Evolutionary conservation across 2,797 vertebrate genomes (phyloP).

Genomic region (Morelia viridis): DNA sequence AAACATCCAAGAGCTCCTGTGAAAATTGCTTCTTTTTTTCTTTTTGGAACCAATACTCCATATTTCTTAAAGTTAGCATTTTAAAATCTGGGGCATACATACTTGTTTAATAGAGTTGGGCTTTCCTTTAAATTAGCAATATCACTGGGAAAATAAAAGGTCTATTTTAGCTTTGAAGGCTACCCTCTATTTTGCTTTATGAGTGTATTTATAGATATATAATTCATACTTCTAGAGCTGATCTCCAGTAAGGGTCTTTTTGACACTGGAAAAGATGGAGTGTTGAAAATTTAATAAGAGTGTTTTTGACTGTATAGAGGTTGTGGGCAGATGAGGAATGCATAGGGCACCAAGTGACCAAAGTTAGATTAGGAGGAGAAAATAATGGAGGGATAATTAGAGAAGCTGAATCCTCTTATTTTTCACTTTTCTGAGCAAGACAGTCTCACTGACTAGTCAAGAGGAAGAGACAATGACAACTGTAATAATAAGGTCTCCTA

Average conservation of each 20-base stretch:
- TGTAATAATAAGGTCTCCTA: constrained; percentile 13
- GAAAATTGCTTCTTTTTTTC: constrained; percentile 30
- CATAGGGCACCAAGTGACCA: constrained; percentile 40
- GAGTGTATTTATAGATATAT: constrained; percentile 75
- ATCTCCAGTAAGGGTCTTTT: constrained; percentile 66
- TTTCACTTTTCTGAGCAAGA: constrained; percentile 48
- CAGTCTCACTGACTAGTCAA: constrained; percentile 25
- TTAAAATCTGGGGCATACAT: constrained; percentile 54
- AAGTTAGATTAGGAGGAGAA: background rate
- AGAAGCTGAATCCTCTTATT: background rate
- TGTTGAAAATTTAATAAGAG: constrained; percentile 72
- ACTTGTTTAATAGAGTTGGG: constrained; percentile 52
- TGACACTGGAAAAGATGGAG: constrained; percentile 66
- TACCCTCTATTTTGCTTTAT: constrained; percentile 70
- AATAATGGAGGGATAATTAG: background rate
- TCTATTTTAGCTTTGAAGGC: constrained; percentile 68
- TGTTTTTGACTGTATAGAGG: constrained; percentile 61
- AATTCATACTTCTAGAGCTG: constrained; percentile 73
- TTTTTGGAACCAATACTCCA: constrained; percentile 33
- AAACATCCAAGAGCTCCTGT: constrained; percentile 7
- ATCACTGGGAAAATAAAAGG: constrained; percentile 67
- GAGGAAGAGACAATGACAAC: background rate
- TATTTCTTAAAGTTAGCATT: constrained; percentile 59
- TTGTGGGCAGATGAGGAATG: constrained; percentile 56
- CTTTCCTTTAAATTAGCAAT: constrained; percentile 68